These are phyloP conservation scores for Cyrtonyx montezumae DNA, from an alignment of 2,113 vertebrate species.

Conservation along the genomic window DNA sequence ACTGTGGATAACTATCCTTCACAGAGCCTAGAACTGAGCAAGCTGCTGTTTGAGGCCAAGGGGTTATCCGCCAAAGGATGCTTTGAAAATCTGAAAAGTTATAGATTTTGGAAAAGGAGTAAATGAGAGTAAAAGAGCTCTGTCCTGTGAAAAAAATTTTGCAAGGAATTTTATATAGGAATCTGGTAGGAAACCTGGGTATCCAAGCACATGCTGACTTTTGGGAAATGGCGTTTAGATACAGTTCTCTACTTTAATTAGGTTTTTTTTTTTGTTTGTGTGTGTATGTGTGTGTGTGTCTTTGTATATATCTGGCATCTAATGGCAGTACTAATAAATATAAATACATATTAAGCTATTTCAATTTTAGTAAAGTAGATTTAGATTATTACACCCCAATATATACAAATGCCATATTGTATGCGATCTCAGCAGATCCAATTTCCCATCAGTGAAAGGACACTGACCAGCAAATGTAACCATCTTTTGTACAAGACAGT, in stretches of 20 bases:
- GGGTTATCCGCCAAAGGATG: neutral
- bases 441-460: slow-evolving; percentile 19
- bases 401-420: neutral
- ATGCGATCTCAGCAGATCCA: slow-evolving; percentile 13
- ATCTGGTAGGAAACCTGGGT: neutral
- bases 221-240: neutral
- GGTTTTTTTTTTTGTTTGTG: neutral
- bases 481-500: slow-evolving; percentile 6
- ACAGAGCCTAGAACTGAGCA: neutral
- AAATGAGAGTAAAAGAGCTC: neutral
- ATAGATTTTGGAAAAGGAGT: neutral
- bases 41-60: neutral
- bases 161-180: neutral
- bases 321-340: neutral
- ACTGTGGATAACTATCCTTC: neutral
- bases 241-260: neutral
- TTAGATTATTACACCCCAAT: neutral
- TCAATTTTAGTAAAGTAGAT: neutral
- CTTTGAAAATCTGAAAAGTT: neutral
- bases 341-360: neutral
- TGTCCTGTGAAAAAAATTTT: neutral
- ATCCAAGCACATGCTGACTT: neutral
- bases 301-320: neutral
- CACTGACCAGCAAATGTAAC: slow-evolving; percentile 10
- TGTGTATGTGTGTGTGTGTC: no score